Base-by-base conservation (phyloP, 2,797 vertebrate genomes). In the Crenichthys baileyi region DNA sequence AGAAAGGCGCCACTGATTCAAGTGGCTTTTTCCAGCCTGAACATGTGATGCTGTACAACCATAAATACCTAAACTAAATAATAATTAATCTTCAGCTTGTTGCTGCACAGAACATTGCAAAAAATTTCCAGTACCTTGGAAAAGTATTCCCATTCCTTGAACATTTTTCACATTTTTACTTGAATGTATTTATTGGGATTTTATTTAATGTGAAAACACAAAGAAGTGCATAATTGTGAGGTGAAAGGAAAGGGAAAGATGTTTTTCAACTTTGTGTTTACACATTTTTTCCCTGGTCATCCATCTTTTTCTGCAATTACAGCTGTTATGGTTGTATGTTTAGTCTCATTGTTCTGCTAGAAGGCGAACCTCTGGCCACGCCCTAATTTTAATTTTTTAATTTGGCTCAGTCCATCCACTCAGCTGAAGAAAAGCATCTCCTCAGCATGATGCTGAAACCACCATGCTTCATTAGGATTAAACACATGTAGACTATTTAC, bases 21-120 rank as follows among this genome's bases (percentile, higher is more conserved):
- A 55, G 15, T 20, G 58, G 24, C 70, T 73, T 78, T 77, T 81
- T 71, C 16, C 67, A 72, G 70, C 44, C 41, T 83, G 56, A 85
- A 68, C 80, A 79, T 84, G 58, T 77, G 83, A 88, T 68, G 71
- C 31, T 20, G 48, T 31, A 4, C 18, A 18, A 70, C 76, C 83
- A 85, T 67, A 85, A 90, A 86, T 80, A 76, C 61, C 75, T 56
- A 82, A 80, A 86, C 56, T 22, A 20, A 5, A 67, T n/a, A 31
- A 36, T 36, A 11, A 65, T 53, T 67, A 36, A 67, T 60, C 26
- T 46, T 87, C 72, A 76, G 84, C 55, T 51, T 36, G 12, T 60
- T 60, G 31, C 65, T 71, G 4, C 11, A 55, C 68, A 60, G 31
- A 82, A 68, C 71, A 78, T 72, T 81, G 20, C 29, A 31, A 20